Conservation (phyloP, 2,113 vertebrate species). For the Mesocricetus auratus region DNA sequence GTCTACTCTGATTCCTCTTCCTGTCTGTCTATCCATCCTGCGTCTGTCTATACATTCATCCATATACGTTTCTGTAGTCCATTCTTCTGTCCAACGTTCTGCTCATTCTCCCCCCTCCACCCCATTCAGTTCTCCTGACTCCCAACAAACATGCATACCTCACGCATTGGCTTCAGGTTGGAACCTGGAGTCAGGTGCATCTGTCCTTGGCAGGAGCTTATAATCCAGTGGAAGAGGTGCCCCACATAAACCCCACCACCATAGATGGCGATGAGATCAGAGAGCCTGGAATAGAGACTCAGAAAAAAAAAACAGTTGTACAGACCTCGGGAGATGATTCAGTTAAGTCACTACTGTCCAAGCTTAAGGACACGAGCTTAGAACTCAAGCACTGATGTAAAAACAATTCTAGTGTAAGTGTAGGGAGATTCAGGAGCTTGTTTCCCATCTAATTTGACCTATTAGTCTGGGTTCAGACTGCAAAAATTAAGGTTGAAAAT, state of each 20-base stretch:
- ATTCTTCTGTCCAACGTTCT: neutral
- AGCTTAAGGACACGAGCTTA: too few relatives aligned
- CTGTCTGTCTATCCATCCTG: neutral
- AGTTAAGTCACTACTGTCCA: neutral
- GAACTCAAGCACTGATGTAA: too few relatives aligned
- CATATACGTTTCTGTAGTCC: too few relatives aligned
- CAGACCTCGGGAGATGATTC: neutral
- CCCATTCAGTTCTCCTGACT: neutral
- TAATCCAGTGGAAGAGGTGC: neutral
- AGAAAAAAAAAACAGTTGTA: neutral
- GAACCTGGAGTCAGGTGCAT: neutral
- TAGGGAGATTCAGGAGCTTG: neutral
- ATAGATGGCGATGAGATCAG: neutral
- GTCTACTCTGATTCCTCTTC: neutral
- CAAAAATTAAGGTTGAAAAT: neutral
- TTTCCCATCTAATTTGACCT: neutral
- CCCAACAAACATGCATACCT: neutral
- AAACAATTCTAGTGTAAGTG: neutral
- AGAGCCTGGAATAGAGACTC: neutral
- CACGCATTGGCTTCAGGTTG: neutral
- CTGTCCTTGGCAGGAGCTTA: neutral
- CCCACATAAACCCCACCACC: neutral
- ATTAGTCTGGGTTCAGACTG: neutral
- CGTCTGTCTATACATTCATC: neutral
- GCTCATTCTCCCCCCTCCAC: neutral